Evolutionary conservation across 2,113 vertebrate species (phyloP), one percentile per base, ranked within the genome.

Genomic region (Corvus moneduloides): DNA sequence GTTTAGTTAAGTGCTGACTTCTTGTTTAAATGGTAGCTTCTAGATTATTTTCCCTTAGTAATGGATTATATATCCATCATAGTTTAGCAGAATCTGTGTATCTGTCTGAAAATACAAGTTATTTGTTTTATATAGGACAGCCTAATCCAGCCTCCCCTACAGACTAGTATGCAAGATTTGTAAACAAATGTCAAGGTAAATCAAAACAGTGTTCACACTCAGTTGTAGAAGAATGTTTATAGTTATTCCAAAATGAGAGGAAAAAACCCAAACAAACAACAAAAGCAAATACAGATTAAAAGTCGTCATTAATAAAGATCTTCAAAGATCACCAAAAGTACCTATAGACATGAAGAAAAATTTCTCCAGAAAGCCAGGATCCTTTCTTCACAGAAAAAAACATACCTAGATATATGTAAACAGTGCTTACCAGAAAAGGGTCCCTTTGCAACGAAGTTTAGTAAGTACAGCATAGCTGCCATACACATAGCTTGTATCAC

Each of bases 201-300:
- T 37, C 35, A 83, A 76, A 91, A 43, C 3, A 54, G 20, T 32
- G 32, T 27, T n/a, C 43, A 30, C 13, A 43, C 4, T 46, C 17
- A 39, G 5, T 16, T 72, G 12, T 22, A 79, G 43, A 55, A 85
- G 67, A 76, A 35, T 10, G 3, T 30, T 61, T 59, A 27, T 30
- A 79, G 24, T 52, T 48, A 2, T 80, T 83, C 43, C 9, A 63
- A 56, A 92, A 51, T 62, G 35, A 72, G 7, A 37, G 12, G 2
- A 1, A 26, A 22, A 27, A 24, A 22, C 1, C 1, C 5, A 13
- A 43, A 6, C 15, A 20, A 54, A 6, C 22, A 61, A 55, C 4
- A 3, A 63, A 74, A 44, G 7, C 9, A 67, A 20, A 21, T 32
- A 41, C 2, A 30, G 10, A 58, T 58, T 67, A 54, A 80, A 74